A percentile compares a stretch with the other conserved stretches of the same genome.
Evolutionary conservation across 2,888 invertebrate genomes (phyloP).

Genomic region (Mythimna impura): DNA sequence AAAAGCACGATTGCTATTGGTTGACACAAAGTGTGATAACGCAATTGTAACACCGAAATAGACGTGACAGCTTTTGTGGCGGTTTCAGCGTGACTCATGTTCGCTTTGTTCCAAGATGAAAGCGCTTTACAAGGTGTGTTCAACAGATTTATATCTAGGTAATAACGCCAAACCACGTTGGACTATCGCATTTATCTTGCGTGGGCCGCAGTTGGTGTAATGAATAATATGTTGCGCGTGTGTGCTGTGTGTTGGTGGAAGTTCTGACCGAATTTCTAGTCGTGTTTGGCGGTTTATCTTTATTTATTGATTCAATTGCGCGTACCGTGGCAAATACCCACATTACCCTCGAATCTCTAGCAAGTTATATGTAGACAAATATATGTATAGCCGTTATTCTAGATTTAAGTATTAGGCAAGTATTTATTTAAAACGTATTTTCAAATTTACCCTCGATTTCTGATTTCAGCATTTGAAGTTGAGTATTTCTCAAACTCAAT

Average conservation of each 20-base stretch:
- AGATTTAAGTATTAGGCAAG: background rate
- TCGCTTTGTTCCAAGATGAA: slow-evolving; percentile 58
- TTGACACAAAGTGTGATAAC: slow-evolving; percentile 47
- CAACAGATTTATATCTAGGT: slow-evolving; percentile 56
- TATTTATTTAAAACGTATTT: background rate
- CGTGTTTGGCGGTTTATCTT: slow-evolving; percentile 18
- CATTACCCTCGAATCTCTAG: no score
- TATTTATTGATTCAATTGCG: slow-evolving; percentile 37
- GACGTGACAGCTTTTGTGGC: slow-evolving; percentile 58
- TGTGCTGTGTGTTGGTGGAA: slow-evolving; percentile 20
- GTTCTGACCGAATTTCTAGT: slow-evolving; percentile 25
- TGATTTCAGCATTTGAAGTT: no score
- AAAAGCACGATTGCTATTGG: slow-evolving; percentile 27
- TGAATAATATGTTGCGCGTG: slow-evolving; percentile 54
- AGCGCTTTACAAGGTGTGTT: slow-evolving; percentile 47
- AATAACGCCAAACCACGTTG: slow-evolving; percentile 53
- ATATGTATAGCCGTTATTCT: background rate
- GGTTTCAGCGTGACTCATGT: slow-evolving; percentile 37
- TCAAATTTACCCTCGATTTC: no score
- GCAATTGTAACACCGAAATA: slow-evolving; percentile 52
- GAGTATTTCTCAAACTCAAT: no score
- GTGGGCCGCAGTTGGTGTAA: slow-evolving; percentile 53
- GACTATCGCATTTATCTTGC: slow-evolving; percentile 54
- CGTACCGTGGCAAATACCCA: background rate
- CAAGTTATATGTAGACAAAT: background rate